Evolutionary conservation across 2,113 vertebrate species (phyloP).

Genomic region (Halichoeres trimaculatus): DNA sequence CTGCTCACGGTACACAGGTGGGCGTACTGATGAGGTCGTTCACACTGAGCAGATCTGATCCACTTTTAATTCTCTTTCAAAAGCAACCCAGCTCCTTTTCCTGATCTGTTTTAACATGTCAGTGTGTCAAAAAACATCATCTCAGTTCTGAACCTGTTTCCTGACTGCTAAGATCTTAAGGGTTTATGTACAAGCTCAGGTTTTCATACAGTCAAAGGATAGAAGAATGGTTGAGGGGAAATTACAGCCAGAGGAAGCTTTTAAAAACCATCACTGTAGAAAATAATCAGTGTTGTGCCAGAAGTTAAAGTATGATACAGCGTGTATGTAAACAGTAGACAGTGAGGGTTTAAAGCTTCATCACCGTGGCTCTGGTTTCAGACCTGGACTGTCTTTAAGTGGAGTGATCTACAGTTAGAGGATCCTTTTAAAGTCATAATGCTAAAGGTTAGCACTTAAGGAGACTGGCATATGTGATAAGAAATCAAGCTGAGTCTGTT

Average conservation of each 20-base stretch:
- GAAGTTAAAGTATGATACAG: neutral
- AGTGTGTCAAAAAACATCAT: neutral
- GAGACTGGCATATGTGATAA: neutral
- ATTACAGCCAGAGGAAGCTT: neutral
- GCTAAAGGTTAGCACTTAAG: neutral
- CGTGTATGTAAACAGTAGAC: neutral
- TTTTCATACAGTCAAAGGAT: neutral
- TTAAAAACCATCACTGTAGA: constrained; percentile 7
- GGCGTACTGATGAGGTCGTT: too few relatives aligned
- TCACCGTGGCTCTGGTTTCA: neutral
- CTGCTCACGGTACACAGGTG: too few relatives aligned
- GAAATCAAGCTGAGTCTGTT: neutral
- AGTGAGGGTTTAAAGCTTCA: neutral
- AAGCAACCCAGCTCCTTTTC: too few relatives aligned
- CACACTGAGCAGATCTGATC: too few relatives aligned
- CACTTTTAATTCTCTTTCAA: too few relatives aligned
- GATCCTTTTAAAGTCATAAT: neutral
- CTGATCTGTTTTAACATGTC: too few relatives aligned
- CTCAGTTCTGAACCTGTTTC: neutral
- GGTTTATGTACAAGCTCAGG: neutral
- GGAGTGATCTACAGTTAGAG: neutral
- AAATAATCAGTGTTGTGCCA: neutral
- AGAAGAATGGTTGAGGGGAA: neutral
- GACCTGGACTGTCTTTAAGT: neutral
- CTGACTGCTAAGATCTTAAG: neutral